Evolutionary conservation across 2,797 vertebrate species (phyloP).

Genomic region (Gallirallus australis): DNA sequence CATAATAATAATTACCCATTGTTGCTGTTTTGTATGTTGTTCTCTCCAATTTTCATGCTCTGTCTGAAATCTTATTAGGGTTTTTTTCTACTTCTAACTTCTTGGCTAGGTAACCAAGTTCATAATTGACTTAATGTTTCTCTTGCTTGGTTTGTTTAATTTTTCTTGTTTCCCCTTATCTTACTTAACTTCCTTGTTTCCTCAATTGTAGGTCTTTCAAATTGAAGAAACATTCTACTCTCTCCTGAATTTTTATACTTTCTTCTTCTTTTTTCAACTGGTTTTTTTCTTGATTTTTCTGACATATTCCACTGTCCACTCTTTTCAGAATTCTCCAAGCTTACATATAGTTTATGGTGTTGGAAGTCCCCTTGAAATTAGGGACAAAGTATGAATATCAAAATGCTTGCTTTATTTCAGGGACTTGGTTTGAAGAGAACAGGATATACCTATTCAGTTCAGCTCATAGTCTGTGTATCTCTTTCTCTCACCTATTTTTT

Average conservation of each 20-base stretch:
- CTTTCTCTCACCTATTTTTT: neutral
- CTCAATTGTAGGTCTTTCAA: neutral
- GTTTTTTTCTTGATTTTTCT: neutral
- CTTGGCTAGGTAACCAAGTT: neutral
- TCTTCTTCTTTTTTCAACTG: neutral
- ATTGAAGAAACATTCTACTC: neutral
- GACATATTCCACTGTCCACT: neutral
- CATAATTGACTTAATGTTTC: neutral
- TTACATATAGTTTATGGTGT: neutral
- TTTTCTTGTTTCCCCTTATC: neutral
- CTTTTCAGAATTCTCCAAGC: neutral
- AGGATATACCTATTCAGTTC: neutral
- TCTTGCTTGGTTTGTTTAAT: neutral
- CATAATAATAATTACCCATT: neutral
- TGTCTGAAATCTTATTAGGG: neutral
- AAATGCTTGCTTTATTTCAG: neutral
- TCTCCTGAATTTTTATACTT: neutral
- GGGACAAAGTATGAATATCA: neutral
- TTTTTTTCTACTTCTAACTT: neutral
- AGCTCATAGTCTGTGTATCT: neutral
- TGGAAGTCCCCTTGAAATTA: neutral
- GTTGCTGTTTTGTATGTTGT: neutral
- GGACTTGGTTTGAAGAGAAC: neutral
- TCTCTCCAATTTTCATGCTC: neutral
- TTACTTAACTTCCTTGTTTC: neutral